A percentile compares a stretch with the other conserved stretches of the same genome.
These are phyloP conservation scores for Heterodera carotae DNA, from an alignment of 1,140 invertebrate species.

Conservation along the genomic window DNA sequence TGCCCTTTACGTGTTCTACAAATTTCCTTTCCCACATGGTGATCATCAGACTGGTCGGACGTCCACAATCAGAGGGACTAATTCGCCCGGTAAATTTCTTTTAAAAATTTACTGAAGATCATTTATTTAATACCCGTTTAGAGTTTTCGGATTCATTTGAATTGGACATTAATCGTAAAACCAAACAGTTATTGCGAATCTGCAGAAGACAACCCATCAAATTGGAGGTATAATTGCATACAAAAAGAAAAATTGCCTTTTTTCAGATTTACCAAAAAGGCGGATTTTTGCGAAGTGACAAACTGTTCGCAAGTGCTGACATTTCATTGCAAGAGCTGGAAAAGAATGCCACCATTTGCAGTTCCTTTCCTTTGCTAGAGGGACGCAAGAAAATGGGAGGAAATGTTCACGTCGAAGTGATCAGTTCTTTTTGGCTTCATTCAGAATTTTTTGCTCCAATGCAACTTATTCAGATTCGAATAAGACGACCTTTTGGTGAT, in stretches of 20 bases:
- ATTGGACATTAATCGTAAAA: conserved; percentile 45
- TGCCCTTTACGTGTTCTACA: conserved; percentile 42
- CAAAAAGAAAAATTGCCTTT: conserved; percentile 11
- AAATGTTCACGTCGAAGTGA: conserved; percentile 34
- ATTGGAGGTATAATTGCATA: conserved; percentile 28
- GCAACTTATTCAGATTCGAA: conserved; percentile 33
- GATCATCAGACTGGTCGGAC: conserved; percentile 43
- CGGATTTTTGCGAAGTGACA: conserved; percentile 46
- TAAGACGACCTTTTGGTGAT: conserved; percentile 40
- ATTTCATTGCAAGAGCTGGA: conserved; percentile 36
- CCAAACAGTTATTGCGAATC: conserved; percentile 39
- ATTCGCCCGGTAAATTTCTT: conserved; percentile 38
- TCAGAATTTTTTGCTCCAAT: conserved; percentile 23
- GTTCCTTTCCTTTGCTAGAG: conserved; percentile 20
- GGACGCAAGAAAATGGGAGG: conserved; percentile 40
- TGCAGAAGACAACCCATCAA: conserved; percentile 38
- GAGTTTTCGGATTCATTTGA: conserved; percentile 44
- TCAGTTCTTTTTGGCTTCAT: not conserved
- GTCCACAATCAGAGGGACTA: conserved; percentile 32
- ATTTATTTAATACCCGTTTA: conserved; percentile 21
- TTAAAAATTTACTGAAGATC: not conserved
- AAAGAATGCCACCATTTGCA: conserved; percentile 34
- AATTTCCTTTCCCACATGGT: conserved; percentile 51
- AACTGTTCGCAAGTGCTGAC: conserved; percentile 42
- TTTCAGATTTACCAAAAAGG: conserved; percentile 44